phyloP scores from a whole-genome alignment of 2,888 invertebrate species.

The Beris chalybata region DNA sequence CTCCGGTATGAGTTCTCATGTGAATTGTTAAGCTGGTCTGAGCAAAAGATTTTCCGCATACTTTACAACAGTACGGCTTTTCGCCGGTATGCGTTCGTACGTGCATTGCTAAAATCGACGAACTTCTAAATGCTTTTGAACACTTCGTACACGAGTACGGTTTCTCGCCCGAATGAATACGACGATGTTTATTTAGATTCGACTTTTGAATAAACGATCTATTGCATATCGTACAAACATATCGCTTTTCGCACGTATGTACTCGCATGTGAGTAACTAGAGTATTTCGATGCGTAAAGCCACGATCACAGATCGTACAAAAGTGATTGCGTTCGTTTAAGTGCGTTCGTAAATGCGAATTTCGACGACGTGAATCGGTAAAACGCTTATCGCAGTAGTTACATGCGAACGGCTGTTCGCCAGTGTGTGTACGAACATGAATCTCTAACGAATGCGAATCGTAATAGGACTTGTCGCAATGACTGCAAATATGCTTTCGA shows the following conservation, averaged over 20 bases:
- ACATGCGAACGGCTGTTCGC: constrained; percentile 55
- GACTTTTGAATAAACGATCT: constrained; percentile 66
- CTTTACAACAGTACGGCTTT: constrained; percentile 51
- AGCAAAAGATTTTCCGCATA: constrained; percentile 20
- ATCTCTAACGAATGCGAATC: constrained; percentile 50
- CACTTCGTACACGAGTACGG: constrained; percentile 49
- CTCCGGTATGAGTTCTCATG: constrained; percentile 60
- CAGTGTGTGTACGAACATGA: constrained; percentile 56
- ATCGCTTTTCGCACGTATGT: constrained; percentile 66
- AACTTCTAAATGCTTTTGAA: constrained; percentile 51
- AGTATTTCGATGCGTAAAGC: constrained; percentile 65
- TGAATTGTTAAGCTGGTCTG: constrained; percentile 55
- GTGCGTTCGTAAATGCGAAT: constrained; percentile 62
- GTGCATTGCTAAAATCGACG: constrained; percentile 53
- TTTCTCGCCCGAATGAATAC: constrained; percentile 51
- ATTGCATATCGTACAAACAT: constrained; percentile 61
- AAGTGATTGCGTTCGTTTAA: constrained; percentile 59
- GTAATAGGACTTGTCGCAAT: constrained; percentile 60
- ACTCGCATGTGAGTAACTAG: constrained; percentile 64
- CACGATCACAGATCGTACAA: constrained; percentile 61
- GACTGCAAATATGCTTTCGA: constrained; percentile 58
- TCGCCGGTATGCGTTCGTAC: constrained; percentile 54
- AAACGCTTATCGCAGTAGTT: constrained; percentile 56
- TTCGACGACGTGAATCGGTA: constrained; percentile 55
- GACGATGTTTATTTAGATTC: constrained; percentile 57